These are phyloP conservation scores for Caenorhabditis virilis DNA, from an alignment of 2,888 invertebrate genomes.

Conservation along the genomic window DNA sequence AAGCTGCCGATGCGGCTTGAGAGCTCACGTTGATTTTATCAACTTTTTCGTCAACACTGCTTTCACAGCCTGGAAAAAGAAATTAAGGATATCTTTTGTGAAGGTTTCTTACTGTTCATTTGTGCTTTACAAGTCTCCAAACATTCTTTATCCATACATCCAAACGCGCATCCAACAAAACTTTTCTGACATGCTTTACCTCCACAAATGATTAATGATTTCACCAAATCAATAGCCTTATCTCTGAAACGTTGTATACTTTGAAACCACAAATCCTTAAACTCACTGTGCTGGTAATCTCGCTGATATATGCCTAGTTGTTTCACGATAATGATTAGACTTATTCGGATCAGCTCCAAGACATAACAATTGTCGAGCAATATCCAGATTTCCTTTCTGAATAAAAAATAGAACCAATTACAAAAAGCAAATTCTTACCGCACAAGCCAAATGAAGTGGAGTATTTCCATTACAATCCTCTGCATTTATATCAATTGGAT, in stretches of 20 bases:
- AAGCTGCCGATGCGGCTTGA: constrained; percentile 37
- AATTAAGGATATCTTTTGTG: too few relatives aligned
- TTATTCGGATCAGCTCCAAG: constrained; percentile 71
- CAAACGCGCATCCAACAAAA: constrained; percentile 62
- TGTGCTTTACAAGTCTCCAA: constrained; percentile 24
- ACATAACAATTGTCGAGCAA: constrained; percentile 70
- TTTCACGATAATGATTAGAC: constrained; percentile 67
- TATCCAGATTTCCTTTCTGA: constrained; percentile 58
- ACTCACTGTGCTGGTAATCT: constrained; percentile 57
- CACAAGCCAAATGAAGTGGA: constrained; percentile 70
- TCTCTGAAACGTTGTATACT: constrained; percentile 17
- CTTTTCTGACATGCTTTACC: constrained; percentile 53
- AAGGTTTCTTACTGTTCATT: too few relatives aligned
- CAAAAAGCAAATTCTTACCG: constrained; percentile 24
- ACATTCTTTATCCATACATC: constrained; percentile 53
- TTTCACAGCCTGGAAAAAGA: neutral
- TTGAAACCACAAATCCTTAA: neutral
- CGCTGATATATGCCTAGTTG: constrained; percentile 70
- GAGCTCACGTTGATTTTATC: constrained; percentile 12
- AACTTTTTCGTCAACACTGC: constrained; percentile 20
- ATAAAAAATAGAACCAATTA: neutral
- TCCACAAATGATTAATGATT: constrained; percentile 56
- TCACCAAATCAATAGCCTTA: constrained; percentile 35
- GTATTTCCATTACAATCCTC: constrained; percentile 68
- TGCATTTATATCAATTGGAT: constrained; percentile 68